Conservation (phyloP, 1,140 invertebrate species). For the Drosophila seguyi region DNA sequence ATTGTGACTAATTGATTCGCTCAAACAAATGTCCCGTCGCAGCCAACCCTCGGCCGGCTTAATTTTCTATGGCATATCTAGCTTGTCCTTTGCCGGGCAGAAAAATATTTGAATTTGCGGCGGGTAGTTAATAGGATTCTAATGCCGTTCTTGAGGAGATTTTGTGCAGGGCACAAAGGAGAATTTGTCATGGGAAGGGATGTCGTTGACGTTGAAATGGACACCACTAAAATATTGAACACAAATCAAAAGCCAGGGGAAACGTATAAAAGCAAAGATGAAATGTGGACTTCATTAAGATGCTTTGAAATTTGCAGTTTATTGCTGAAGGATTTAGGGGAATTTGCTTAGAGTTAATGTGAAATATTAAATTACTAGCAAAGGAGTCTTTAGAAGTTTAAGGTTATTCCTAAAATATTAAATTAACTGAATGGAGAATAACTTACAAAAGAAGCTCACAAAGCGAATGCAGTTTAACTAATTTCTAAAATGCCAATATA, state of each 20-base stretch:
- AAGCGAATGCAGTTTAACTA: not conserved
- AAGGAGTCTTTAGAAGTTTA: not conserved
- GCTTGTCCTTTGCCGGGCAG: slow-evolving; percentile 1
- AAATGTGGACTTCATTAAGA: slow-evolving; percentile 6
- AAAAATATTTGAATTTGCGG: slow-evolving; percentile 56
- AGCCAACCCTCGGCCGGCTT: slow-evolving; percentile 26
- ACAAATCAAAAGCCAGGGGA: not conserved
- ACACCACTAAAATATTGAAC: slow-evolving; percentile 16
- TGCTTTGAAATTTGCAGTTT: slow-evolving; percentile 2
- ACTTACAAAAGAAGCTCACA: not conserved
- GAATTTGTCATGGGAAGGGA: slow-evolving; percentile 41
- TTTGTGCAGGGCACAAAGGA: slow-evolving; percentile 24
- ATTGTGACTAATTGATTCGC: slow-evolving; percentile 81
- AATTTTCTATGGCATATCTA: slow-evolving; percentile 27
- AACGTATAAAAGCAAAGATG: not conserved
- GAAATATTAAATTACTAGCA: not conserved
- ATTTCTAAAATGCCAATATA: not conserved
- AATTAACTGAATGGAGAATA: not conserved
- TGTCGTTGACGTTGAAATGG: not conserved
- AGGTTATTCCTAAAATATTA: not conserved
- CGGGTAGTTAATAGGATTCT: slow-evolving; percentile 71
- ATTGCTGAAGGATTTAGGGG: slow-evolving; percentile 1
- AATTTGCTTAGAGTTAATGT: not conserved
- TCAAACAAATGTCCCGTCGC: slow-evolving; percentile 51
- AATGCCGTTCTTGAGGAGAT: slow-evolving; percentile 37